A percentile compares a stretch with the other conserved stretches of the same genome.
Evolutionary conservation across 1,140 invertebrate genomes (phyloP).

Genomic region (Conopomorpha cramerella): DNA sequence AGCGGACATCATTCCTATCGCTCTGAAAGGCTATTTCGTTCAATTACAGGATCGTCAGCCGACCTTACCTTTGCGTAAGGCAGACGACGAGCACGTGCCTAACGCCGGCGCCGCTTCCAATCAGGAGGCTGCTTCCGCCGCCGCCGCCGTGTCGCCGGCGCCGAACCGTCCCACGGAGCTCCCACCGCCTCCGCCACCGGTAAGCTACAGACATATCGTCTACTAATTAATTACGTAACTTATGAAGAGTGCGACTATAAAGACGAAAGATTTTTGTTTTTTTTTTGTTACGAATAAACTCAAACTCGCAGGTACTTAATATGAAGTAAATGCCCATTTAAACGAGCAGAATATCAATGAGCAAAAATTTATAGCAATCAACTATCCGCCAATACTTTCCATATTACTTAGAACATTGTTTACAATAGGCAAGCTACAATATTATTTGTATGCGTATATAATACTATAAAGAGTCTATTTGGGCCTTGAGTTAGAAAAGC

Average conservation of each 20-base stretch:
- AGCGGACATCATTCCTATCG: too few species aligned
- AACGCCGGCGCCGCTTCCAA: background rate
- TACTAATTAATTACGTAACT: background rate
- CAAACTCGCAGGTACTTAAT: too few species aligned
- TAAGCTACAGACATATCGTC: constrained; percentile 21
- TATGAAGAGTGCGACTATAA: too few species aligned
- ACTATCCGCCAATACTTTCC: background rate
- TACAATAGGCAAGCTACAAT: too few species aligned
- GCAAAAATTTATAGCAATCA: background rate
- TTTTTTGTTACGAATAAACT: too few species aligned
- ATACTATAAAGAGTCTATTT: too few species aligned
- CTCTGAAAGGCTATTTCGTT: too few species aligned
- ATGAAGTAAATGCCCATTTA: background rate
- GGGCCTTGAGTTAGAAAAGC: too few species aligned
- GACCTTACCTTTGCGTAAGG: constrained; percentile 28
- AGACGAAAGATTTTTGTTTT: too few species aligned
- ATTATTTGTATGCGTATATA: too few species aligned
- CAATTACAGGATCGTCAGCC: constrained; percentile 57
- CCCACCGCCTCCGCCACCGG: background rate
- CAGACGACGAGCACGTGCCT: constrained; percentile 10
- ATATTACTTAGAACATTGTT: background rate
- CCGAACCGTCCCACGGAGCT: background rate
- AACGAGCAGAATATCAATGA: background rate
- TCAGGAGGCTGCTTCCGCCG: background rate
- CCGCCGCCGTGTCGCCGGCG: background rate